These are phyloP conservation scores for Salpingus planirostris DNA, from an alignment of 2,888 invertebrate species.

Conservation along the genomic window DNA sequence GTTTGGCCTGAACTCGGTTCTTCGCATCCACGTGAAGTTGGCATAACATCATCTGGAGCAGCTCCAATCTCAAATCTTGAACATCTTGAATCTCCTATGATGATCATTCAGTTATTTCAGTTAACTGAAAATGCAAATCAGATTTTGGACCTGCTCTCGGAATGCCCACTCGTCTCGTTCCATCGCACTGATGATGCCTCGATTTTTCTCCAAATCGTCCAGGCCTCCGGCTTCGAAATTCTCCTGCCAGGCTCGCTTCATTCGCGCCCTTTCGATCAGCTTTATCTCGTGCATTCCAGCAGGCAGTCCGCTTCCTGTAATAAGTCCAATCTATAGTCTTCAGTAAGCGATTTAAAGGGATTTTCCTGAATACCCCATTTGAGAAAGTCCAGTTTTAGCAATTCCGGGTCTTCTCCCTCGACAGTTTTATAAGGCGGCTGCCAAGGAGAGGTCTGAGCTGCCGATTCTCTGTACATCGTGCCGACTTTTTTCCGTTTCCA, in stretches of 20 bases:
- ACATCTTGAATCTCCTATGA: slow-evolving; percentile 60
- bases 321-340: background rate
- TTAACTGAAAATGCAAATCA: background rate
- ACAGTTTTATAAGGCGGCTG: slow-evolving; percentile 53
- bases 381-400: slow-evolving; percentile 50
- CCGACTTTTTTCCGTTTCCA: slow-evolving; percentile 46
- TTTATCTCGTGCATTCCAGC: slow-evolving; percentile 54
- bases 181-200: slow-evolving; percentile 64
- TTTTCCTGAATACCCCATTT: slow-evolving; percentile 32
- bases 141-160: slow-evolving; percentile 55
- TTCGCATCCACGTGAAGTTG: slow-evolving; percentile 45
- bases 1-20: slow-evolving; percentile 41
- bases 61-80: slow-evolving; percentile 57
- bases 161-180: slow-evolving; percentile 78
- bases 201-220: slow-evolving; percentile 50
- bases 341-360: background rate
- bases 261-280: slow-evolving; percentile 60
- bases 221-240: slow-evolving; percentile 45
- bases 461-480: slow-evolving; percentile 65
- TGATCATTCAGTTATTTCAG: background rate
- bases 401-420: slow-evolving; percentile 49
- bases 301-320: slow-evolving; percentile 49
- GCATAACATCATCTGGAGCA: slow-evolving; percentile 56
- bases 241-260: slow-evolving; percentile 55
- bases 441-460: slow-evolving; percentile 71